These are phyloP conservation scores for Corythornis cristatus DNA, from an alignment of 2,113 vertebrate species.

Conservation along the genomic window DNA sequence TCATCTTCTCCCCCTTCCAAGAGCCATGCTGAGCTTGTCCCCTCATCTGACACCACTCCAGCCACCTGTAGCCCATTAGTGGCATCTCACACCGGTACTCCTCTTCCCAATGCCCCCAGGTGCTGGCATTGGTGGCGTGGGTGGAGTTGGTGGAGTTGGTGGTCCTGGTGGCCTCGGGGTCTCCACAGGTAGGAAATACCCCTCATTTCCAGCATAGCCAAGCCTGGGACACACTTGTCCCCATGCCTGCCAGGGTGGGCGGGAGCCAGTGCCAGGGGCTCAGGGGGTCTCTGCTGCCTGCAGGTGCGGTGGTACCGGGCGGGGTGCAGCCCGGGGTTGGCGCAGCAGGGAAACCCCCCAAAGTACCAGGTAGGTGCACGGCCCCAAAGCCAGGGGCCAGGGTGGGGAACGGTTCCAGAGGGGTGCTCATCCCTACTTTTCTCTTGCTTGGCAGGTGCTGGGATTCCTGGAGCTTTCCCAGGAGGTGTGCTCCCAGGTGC, in stretches of 20 bases:
- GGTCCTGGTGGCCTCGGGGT: constrained; percentile 57
- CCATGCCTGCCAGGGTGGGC: background rate
- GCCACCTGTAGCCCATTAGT: background rate
- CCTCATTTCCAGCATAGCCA: background rate
- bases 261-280: background rate
- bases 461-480: constrained; percentile 79
- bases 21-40: background rate
- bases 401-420: accelerated
- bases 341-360: constrained; percentile 74
- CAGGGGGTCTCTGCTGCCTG: constrained; percentile 27
- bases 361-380: constrained; percentile 75
- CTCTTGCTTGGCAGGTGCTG: constrained; percentile 65
- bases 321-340: constrained; percentile 70
- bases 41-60: accelerated
- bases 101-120: constrained; percentile 20
- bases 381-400: background rate
- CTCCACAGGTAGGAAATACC: constrained; percentile 60
- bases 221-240: background rate
- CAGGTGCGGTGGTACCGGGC: constrained; percentile 67
- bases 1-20: background rate
- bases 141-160: background rate
- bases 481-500: constrained; percentile 77
- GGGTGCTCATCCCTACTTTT: background rate
- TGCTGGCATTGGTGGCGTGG: constrained; percentile 50
- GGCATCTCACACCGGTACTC: background rate